phyloP scores from a whole-genome alignment of 2,888 invertebrate genomes.

The Drosophila austrosaltans region DNA sequence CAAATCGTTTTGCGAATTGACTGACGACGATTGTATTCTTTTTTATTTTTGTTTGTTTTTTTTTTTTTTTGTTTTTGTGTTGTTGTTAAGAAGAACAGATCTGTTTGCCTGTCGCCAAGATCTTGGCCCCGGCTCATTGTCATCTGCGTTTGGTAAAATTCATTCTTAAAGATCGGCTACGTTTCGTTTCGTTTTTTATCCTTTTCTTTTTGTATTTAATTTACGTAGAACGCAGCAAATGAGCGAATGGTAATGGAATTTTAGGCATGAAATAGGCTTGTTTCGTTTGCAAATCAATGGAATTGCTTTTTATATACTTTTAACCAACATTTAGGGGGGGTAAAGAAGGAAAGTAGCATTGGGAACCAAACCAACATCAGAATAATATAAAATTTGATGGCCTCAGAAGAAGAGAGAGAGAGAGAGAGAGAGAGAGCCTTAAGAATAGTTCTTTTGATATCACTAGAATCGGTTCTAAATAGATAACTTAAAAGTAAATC shows the following conservation, averaged over 20 bases:
- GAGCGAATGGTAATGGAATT: conserved; percentile 40
- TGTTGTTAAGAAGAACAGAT: conserved; percentile 12
- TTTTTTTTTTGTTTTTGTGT: conserved; percentile 25
- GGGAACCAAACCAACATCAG: not conserved
- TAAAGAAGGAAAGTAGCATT: not conserved
- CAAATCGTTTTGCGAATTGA: conserved; percentile 74
- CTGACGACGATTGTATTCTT: conserved; percentile 60
- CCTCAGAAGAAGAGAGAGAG: not conserved
- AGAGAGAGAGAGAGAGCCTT: too few relatives aligned
- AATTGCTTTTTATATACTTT: conserved; percentile 36
- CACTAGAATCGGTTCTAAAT: too few relatives aligned
- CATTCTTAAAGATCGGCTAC: conserved; percentile 31
- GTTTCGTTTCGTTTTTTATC: conserved; percentile 2
- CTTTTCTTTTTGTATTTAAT: conserved; percentile 26
- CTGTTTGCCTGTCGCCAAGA: conserved; percentile 33
- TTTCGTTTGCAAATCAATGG: conserved; percentile 46
- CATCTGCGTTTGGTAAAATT: conserved; percentile 48
- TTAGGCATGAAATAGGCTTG: conserved; percentile 46
- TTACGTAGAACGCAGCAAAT: conserved; percentile 34
- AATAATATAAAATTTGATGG: not conserved
- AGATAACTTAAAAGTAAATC: too few relatives aligned
- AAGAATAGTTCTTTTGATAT: too few relatives aligned
- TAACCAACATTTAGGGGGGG: not conserved
- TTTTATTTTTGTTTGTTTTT: conserved; percentile 16
- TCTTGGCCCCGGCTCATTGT: conserved; percentile 38